These are phyloP conservation scores for Haliclystus octoradiatus DNA, from an alignment of 30 jellyfish, hydroid and myxozoan species.

Conservation along the genomic window DNA sequence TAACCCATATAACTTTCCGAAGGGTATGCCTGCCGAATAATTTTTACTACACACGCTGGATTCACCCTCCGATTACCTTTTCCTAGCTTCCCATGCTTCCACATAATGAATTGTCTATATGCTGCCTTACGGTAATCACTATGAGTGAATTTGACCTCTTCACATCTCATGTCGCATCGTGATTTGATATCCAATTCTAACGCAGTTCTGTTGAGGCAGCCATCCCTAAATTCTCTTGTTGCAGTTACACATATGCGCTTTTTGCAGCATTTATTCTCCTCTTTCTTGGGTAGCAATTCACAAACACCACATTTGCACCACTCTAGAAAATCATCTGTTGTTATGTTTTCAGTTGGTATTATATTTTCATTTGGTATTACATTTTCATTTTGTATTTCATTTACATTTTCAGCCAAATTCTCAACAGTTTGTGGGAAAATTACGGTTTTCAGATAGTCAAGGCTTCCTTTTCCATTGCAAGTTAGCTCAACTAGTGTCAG, in stretches of 20 bases:
- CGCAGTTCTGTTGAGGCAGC: slow-evolving; percentile 10
- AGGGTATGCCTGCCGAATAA: slow-evolving; percentile 10
- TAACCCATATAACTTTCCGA: not conserved
- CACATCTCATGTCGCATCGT: slow-evolving; percentile 7
- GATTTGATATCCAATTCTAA: slow-evolving; percentile 13
- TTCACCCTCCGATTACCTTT: slow-evolving; percentile 13
- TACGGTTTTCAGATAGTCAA: too few relatives aligned
- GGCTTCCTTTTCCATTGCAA: slow-evolving; percentile 15
- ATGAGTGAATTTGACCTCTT: not conserved
- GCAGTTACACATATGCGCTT: slow-evolving; percentile 14
- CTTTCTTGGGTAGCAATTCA: not conserved
- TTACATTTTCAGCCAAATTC: too few relatives aligned
- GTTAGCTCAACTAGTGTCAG: slow-evolving; percentile 8
- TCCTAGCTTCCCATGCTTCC: slow-evolving; percentile 19
- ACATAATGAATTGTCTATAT: slow-evolving; percentile 3
- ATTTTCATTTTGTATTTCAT: too few relatives aligned
- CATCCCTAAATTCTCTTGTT: slow-evolving; percentile 9
- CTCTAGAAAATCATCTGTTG: too few relatives aligned
- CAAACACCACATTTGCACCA: slow-evolving; percentile 1
- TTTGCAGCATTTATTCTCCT: slow-evolving; percentile 15
- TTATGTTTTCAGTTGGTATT: too few relatives aligned
- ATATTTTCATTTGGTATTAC: too few relatives aligned
- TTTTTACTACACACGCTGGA: slow-evolving; percentile 18
- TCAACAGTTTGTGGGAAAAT: too few relatives aligned
- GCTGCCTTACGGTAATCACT: slow-evolving; percentile 22